Evolutionary conservation across 2,113 vertebrate genomes (phyloP).

Genomic region (Polyodon spathula): DNA sequence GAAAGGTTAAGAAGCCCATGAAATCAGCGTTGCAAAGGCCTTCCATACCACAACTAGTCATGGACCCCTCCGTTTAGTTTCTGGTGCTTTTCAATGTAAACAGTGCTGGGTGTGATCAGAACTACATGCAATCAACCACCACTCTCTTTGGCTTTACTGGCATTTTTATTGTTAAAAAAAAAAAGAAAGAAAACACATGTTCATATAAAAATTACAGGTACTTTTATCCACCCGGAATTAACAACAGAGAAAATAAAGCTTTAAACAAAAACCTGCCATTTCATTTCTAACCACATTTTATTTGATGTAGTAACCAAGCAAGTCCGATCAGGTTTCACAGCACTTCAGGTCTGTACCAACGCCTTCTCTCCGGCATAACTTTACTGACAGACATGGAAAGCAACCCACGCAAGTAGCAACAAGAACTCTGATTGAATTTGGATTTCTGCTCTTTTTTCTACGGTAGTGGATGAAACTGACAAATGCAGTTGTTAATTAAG

Average conservation of each 20-base stretch:
- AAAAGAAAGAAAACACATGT: slow-evolving; percentile 2
- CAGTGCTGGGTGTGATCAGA: no score
- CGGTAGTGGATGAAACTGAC: no score
- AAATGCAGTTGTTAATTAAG: not conserved
- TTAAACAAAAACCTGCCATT: not conserved
- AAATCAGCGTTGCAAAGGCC: no score
- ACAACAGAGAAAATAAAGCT: not conserved
- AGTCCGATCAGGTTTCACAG: not conserved
- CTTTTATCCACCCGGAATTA: slow-evolving; percentile 2
- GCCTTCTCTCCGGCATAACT: not conserved
- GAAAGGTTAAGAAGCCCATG: no score
- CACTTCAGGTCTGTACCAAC: not conserved
- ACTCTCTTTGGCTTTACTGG: no score
- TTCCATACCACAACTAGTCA: no score
- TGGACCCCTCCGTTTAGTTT: no score
- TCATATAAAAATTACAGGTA: slow-evolving; percentile 2
- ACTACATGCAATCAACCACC: no score
- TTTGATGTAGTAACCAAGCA: not conserved
- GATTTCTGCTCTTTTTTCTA: no score
- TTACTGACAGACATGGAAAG: not conserved
- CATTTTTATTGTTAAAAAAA: no score
- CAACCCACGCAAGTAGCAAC: not conserved
- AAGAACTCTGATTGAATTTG: no score
- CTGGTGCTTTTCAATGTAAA: no score
- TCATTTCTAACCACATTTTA: not conserved